Percentiles rank a stretch among this genome's conserved stretches.
These are phyloP conservation scores for Drosophila colorata DNA, from an alignment of 2,888 invertebrate species.

Conservation along the genomic window DNA sequence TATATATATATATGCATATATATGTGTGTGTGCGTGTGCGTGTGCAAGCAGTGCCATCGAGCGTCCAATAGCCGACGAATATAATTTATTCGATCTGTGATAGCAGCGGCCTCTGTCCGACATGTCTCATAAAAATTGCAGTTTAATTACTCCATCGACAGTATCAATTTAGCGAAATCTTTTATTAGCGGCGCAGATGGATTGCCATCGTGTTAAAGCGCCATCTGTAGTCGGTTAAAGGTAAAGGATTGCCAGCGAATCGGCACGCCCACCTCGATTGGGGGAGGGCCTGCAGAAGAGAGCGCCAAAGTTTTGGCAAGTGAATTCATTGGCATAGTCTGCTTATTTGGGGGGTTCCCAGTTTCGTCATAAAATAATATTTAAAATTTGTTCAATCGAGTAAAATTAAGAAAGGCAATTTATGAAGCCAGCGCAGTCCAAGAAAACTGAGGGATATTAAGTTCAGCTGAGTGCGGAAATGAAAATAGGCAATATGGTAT, in stretches of 20 bases:
- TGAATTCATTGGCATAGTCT: background rate
- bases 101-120: slow-evolving; percentile 83
- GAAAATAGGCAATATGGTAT: background rate
- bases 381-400: background rate
- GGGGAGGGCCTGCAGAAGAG: background rate
- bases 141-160: slow-evolving; percentile 86
- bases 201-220: slow-evolving; percentile 82
- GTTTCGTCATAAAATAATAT: background rate
- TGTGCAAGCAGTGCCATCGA: slow-evolving; percentile 19
- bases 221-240: slow-evolving; percentile 73
- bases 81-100: slow-evolving; percentile 85
- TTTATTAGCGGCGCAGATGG: slow-evolving; percentile 82
- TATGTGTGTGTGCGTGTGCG: slow-evolving; percentile 12
- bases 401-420: background rate
- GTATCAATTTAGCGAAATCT: slow-evolving; percentile 84
- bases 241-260: slow-evolving; percentile 49
- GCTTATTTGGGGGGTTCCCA: background rate
- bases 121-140: slow-evolving; percentile 85
- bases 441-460: background rate
- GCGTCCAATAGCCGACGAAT: slow-evolving; percentile 62
- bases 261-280: background rate
- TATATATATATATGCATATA: background rate
- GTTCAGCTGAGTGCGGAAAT: background rate
- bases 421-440: background rate
- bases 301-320: slow-evolving; percentile 3